Evolutionary conservation across 2,113 vertebrate species (phyloP), one percentile per base, ranked within the genome.

Genomic region (Pyrgilauda ruficollis): DNA sequence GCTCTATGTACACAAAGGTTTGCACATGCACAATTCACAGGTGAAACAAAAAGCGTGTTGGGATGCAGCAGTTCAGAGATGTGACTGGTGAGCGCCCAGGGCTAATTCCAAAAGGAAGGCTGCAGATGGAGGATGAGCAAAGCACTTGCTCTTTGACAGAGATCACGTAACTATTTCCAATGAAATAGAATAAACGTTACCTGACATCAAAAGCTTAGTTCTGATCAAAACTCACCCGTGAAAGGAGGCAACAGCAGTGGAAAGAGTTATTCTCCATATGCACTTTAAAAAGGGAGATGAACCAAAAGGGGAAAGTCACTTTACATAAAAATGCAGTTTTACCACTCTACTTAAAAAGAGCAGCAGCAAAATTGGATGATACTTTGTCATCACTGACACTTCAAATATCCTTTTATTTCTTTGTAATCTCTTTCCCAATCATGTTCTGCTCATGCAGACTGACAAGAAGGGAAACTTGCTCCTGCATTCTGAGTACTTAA

Each of bases 331-430:
- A 97, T 97, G 91, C 87, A 81, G 62, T 90, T 91, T 84, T 75
- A 59, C 67, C 52, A 52, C 55, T 37, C 89, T 66, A 70, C 58
- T 94, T 90, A 94, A 84, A 93, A 89, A 93, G 89, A 84, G 77
- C 81, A 96, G 87, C 85, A 92, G 78, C 85, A 76, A 83, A 97
- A 97, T 46, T 47, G 44, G 80, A 90, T 97, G 91, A 76, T 89
- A 93, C 88, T 95, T 97, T 97, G 93, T 96, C 93, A 97, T 87
- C 78, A 86, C 53, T 96, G 96, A 96, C 97, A 96, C 96, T 97
- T 97, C 95, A 96, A 90, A 97, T 97, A 97, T 94, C 68, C 83
- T 95, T 97, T 97, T 97, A 96, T 98, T 97, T 98, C 94, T 86
- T 89, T 94, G 78, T 90, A 93, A 97, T 94, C 93, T 93, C 66